Evolutionary conservation across 2,888 invertebrate genomes (phyloP).

Genomic region (Pseudococcus jackbeardsleyi): DNA sequence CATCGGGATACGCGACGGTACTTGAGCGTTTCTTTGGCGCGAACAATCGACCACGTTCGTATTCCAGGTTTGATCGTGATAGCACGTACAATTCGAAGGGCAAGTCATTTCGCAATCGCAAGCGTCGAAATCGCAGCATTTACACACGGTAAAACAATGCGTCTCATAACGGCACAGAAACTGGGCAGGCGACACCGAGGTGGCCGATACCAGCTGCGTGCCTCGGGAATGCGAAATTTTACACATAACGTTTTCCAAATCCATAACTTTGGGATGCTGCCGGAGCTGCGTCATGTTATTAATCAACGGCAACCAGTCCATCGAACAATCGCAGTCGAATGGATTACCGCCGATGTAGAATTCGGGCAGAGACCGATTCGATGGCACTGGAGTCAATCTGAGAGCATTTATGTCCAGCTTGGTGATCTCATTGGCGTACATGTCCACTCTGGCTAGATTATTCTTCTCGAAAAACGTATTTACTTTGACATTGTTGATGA

Average conservation of each 20-base stretch:
- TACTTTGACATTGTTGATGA: slow-evolving; percentile 83
- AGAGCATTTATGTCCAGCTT: slow-evolving; percentile 86
- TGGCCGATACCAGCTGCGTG: slow-evolving; percentile 76
- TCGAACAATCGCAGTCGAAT: slow-evolving; percentile 93
- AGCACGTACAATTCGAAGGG: slow-evolving; percentile 93
- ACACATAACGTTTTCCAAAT: slow-evolving; percentile 89
- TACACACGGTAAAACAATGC: slow-evolving; percentile 94
- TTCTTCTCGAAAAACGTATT: slow-evolving; percentile 90
- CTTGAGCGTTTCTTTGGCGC: slow-evolving; percentile 80
- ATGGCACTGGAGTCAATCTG: slow-evolving; percentile 81
- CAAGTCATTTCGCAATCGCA: slow-evolving; percentile 98
- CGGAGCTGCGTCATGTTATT: slow-evolving; percentile 85
- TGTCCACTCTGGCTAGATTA: slow-evolving; percentile 87
- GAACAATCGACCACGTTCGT: slow-evolving; percentile 94
- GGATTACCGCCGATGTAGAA: slow-evolving; percentile 94
- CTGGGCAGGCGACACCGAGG: slow-evolving; percentile 82
- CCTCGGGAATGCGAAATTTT: slow-evolving; percentile 87
- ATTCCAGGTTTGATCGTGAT: slow-evolving; percentile 93
- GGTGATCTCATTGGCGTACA: slow-evolving; percentile 89
- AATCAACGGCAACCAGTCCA: slow-evolving; percentile 94
- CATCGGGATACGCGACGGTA: slow-evolving; percentile 91
- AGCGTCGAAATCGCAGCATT: slow-evolving; percentile 95
- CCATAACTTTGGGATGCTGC: slow-evolving; percentile 90
- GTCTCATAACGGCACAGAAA: slow-evolving; percentile 93
- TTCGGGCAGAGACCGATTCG: slow-evolving; percentile 83